Base-by-base conservation (phyloP, 2,888 invertebrate genomes). In the Pheosia gnoma region DNA sequence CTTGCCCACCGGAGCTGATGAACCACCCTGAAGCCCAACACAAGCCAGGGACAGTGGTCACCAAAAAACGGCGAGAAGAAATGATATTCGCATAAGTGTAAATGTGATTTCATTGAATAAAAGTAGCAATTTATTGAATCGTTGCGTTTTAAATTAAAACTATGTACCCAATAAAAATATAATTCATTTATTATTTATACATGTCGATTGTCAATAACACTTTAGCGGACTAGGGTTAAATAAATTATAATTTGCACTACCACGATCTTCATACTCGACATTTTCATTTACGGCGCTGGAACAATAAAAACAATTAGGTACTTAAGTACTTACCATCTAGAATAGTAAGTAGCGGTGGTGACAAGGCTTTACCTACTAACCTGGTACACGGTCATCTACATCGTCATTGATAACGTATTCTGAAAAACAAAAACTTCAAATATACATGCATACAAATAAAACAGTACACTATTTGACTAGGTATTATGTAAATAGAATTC, bases 1-100 rank as follows among this genome's bases (percentile, higher is more conserved):
- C 96, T 0, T 99, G 99, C 88, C 99, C 99, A 4, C 98, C 98
- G 0, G 99, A 99, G 84, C 94, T 99, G 57, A 96, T 98, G 89
- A 99, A 99, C 88, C 99, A 99, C 89, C 98, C 99, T 0, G 99
- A 99, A 68, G 99, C 99, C 0, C 99, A 99, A 87, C 98, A 98
- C 82, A 99, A 99, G 83, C 99, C 99, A 0, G 99, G 99, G 45
- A 97, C 97, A 0, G 98, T 98, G 43, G 97, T 98, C 25, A 99
- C 99, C 60, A 99, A 98, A 85, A 98, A 98, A 81, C 94, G 98
- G 67, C 93, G 98, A 41, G 98, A 99, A 84, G 98, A 99, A 90
- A 98, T 98, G 95, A 98, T 98, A 90, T 98, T 98, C 92, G 98
- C 98, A 43, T 98, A 95, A 91, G n/a, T 59, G 51, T 47, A 58